Base-by-base conservation (phyloP, 2,113 vertebrate species). In the Malurus elegans region DNA sequence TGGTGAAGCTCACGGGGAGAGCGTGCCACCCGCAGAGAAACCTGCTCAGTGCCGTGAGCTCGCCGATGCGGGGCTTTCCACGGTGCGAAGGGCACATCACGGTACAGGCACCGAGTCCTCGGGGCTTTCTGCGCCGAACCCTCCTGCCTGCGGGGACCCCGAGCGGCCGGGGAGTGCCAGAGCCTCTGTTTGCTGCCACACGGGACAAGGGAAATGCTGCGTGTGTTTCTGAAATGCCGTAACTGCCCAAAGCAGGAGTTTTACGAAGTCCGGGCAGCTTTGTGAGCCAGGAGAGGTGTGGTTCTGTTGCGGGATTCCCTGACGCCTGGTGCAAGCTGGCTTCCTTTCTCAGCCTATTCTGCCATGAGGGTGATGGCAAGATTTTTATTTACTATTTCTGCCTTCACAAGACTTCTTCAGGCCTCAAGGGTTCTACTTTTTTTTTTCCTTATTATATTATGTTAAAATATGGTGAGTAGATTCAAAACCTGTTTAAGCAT, bases 11-110 rank as follows among this genome's bases (percentile, higher is more conserved):
- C 71, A 58, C 42, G 44, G 7, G 54, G 66, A 76, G 29, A 7
- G 5, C 0, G 0, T 34, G 51, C 56, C 76, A 80, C 66, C 20
- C 0, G 0, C 51, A 67, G 85, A 73, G 74, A 48, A 76, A 40
- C n/a, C 50, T 88, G 42, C n/a, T 83, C 13, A 1, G 24, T 88
- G 79, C 80, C 31, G 0, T 38, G 10, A 50, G 36, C n/a, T 69
- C 0, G 0, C 61, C 51, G 14, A 8, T 0, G 0, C 14, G 3
- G 6, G 28, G 18, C 36, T 88, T 51, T 51, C 62, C 0, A 0
- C 65, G 70, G 74, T 7, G 12, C 60, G 66, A 70, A 85, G 38
- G 50, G 38, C 82, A 62, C 61, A 20, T 40, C 21, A 0, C 12
- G 2, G 1, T 42, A 64, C 58, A 56, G 64, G 10, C 36, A 21